Evolutionary conservation across 2,113 vertebrate genomes (phyloP).

Genomic region (Upupa epops): DNA sequence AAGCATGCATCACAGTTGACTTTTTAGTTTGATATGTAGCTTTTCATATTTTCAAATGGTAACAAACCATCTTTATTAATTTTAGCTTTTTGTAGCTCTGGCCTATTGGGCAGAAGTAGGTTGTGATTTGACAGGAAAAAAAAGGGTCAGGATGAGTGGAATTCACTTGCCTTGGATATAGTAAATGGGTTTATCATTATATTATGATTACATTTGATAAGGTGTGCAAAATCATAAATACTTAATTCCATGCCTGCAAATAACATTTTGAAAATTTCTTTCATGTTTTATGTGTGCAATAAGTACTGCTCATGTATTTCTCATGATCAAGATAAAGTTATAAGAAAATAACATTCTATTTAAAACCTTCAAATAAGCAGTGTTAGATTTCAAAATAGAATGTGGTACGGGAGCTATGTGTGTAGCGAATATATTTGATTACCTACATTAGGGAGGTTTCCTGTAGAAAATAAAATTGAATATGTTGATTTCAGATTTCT

Average conservation of each 20-base stretch:
- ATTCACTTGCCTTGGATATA: neutral
- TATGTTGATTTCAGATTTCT: neutral
- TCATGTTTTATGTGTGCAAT: neutral
- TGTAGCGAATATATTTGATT: neutral
- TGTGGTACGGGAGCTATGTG: neutral
- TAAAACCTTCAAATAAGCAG: neutral
- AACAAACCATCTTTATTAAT: neutral
- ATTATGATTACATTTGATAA: neutral
- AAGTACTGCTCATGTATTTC: neutral
- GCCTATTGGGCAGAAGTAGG: neutral
- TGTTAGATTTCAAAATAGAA: neutral
- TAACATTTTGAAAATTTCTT: neutral
- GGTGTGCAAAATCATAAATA: neutral
- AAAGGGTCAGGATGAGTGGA: neutral
- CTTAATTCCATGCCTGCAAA: neutral
- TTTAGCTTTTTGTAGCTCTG: neutral
- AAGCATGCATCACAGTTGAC: neutral
- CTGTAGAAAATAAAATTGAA: neutral
- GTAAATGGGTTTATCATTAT: neutral
- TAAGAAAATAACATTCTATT: neutral
- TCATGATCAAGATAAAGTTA: neutral
- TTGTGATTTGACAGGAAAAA: neutral
- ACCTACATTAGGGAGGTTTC: neutral
- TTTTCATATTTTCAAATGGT: neutral
- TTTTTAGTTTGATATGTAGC: neutral